phyloP scores from a whole-genome alignment of 2,113 vertebrate species.

The Paedocypris sp. region DNA sequence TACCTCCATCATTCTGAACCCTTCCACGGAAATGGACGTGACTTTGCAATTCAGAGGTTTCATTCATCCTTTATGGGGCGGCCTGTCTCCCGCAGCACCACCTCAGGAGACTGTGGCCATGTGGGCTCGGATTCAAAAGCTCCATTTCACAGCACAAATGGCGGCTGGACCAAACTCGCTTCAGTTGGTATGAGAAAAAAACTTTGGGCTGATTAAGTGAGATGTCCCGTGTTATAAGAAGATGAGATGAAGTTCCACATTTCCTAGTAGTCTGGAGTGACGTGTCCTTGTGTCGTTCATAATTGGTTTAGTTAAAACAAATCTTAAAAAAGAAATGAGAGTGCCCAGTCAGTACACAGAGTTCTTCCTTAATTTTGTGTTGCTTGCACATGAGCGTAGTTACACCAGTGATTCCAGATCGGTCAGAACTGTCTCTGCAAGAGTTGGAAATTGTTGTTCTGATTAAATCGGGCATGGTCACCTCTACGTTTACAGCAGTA shows the following conservation, averaged over 20 bases:
- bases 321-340: neutral
- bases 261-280: too few relatives aligned
- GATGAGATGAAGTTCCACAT: too few relatives aligned
- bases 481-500: too few relatives aligned
- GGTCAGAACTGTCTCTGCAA: too few relatives aligned
- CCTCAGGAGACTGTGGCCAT: constrained; percentile 66
- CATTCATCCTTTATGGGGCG: constrained; percentile 73
- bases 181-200: constrained; percentile 65
- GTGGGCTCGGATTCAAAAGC: constrained; percentile 79
- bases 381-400: too few relatives aligned
- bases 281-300: too few relatives aligned
- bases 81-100: constrained; percentile 52
- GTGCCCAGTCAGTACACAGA: neutral
- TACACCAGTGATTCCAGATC: too few relatives aligned
- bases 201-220: too few relatives aligned
- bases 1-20: constrained; percentile 74
- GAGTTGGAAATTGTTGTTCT: too few relatives aligned
- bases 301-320: neutral
- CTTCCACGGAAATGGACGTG: constrained; percentile 77
- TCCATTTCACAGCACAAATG: constrained; percentile 74
- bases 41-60: constrained; percentile 81
- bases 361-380: too few relatives aligned
- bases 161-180: constrained; percentile 65
- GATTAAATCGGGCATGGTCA: too few relatives aligned
- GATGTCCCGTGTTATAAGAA: too few relatives aligned